These are phyloP conservation scores for Deroptyus accipitrinus DNA, from an alignment of 2,113 vertebrate genomes.

Conservation along the genomic window DNA sequence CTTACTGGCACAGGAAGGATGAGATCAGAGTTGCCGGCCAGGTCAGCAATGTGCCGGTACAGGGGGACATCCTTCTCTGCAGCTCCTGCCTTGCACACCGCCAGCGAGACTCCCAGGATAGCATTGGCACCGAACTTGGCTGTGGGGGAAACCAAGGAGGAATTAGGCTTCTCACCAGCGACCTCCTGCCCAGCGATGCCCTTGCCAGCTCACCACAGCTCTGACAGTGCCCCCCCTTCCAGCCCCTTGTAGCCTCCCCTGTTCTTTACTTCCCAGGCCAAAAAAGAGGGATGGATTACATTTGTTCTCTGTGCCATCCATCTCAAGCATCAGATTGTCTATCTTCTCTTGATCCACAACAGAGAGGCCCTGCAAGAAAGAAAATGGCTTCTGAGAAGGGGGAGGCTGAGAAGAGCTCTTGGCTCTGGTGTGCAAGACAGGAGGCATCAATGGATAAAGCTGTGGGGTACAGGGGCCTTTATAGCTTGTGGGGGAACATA, in stretches of 20 bases:
- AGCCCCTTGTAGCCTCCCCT: not conserved
- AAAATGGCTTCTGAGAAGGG: constrained; percentile 16
- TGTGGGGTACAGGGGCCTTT: not conserved
- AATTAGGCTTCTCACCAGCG: not conserved
- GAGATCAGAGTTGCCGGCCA: constrained; percentile 88
- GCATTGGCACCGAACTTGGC: constrained; percentile 92
- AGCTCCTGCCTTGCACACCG: constrained; percentile 90
- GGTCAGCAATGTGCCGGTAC: constrained; percentile 91
- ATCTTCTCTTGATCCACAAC: constrained; percentile 91
- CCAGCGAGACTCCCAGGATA: constrained; percentile 90
- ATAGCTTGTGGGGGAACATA: not conserved
- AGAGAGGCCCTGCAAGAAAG: constrained; percentile 80
- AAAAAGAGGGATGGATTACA: constrained; percentile 73
- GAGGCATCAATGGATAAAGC: not conserved
- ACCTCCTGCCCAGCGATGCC: not conserved
- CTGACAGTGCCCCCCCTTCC: not conserved
- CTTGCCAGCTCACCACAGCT: not conserved
- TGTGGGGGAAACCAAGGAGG: constrained; percentile 57
- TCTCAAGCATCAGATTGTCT: constrained; percentile 88
- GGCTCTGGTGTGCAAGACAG: not conserved
- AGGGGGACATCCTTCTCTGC: constrained; percentile 87
- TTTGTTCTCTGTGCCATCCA: constrained; percentile 93
- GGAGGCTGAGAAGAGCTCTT: not conserved
- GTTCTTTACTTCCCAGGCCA: not conserved
- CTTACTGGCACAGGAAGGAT: constrained; percentile 92